Evolutionary conservation across 2,113 vertebrate genomes (phyloP).

Genomic region (Oreotrochilus melanogaster): DNA sequence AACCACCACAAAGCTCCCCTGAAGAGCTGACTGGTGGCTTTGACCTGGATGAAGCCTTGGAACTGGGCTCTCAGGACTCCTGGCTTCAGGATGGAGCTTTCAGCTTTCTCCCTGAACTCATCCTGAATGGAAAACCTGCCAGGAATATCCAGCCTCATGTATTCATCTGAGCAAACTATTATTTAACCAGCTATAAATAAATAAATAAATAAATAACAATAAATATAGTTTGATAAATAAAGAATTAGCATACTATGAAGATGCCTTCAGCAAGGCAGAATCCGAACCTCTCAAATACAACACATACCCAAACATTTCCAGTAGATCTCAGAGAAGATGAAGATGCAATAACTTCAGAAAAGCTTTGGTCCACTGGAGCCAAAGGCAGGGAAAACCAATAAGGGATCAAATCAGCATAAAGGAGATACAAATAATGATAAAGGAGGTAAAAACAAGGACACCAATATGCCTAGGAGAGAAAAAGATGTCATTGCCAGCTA

Average conservation of each 20-base stretch:
- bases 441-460: background rate
- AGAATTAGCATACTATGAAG: no score
- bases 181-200: no score
- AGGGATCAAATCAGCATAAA: background rate
- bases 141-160: background rate
- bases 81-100: background rate
- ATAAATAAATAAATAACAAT: no score
- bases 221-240: no score
- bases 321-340: background rate
- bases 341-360: background rate
- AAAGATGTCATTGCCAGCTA: background rate
- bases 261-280: no score
- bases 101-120: background rate
- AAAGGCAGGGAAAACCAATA: background rate
- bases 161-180: background rate
- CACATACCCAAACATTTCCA: background rate
- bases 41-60: background rate
- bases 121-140: background rate
- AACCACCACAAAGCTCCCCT: background rate
- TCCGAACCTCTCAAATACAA: accelerated
- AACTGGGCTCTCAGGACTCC: background rate
- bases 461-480: background rate
- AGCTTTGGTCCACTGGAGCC: background rate
- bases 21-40: background rate
- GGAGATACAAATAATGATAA: background rate